These are phyloP conservation scores for Ruditapes philippinarum DNA, from an alignment of 1,140 invertebrate genomes.

Conservation along the genomic window DNA sequence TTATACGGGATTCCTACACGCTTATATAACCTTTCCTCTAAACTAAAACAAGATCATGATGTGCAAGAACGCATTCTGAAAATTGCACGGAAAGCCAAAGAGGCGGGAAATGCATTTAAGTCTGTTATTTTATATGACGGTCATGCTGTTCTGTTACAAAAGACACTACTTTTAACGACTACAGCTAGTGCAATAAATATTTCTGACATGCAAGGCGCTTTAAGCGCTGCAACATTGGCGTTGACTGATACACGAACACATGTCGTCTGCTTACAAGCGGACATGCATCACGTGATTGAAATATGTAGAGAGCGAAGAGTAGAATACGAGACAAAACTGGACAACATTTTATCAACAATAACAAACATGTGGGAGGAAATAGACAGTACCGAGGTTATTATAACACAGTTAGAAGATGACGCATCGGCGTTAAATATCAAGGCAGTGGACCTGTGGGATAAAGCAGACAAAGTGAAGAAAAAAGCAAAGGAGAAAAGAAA, in stretches of 20 bases:
- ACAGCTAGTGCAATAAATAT: neutral
- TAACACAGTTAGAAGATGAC: neutral
- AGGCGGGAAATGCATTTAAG: neutral
- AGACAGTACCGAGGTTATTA: neutral
- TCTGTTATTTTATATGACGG: neutral
- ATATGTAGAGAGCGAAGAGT: neutral
- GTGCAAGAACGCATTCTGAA: neutral
- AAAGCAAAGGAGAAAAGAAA: neutral
- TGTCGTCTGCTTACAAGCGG: neutral
- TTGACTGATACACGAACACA: neutral
- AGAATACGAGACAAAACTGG: neutral
- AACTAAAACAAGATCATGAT: neutral
- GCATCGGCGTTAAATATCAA: neutral
- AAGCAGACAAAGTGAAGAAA: neutral
- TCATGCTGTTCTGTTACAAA: neutral
- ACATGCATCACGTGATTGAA: neutral
- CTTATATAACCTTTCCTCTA: neutral
- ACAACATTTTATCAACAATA: neutral
- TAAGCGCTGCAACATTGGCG: neutral
- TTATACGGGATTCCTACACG: neutral
- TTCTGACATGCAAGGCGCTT: neutral
- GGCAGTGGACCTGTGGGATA: neutral
- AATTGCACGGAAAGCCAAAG: neutral
- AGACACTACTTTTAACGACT: neutral
- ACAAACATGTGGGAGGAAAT: neutral